Evolutionary conservation across 2,113 vertebrate genomes (phyloP), one percentile per base, ranked within the genome.

Genomic region (Bos javanicus): DNA sequence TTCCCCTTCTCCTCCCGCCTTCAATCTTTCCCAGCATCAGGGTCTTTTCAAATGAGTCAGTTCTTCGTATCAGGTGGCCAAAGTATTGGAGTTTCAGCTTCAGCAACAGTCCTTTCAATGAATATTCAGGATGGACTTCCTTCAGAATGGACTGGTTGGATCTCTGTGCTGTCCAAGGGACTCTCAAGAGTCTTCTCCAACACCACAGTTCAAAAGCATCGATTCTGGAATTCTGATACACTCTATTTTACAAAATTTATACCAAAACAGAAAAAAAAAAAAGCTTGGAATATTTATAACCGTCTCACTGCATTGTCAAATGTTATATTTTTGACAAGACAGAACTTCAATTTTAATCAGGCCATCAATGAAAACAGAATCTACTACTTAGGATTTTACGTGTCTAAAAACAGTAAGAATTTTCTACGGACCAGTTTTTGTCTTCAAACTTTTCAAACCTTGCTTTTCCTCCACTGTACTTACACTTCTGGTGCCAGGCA

Each of bases 231-330:
- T 59, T 83, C 81, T 84, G 30, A 87, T 15, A 81, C 83, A 39
- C 64, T 92, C 25, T 39, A 59, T 46, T 48, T 52, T 21, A 91
- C 7, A 30, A 56, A 88, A 93, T 96, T 71, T 36, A n/a, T 21
- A 30, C 59, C n/a, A 8, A 80, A 80, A 52, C 52, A 54, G 30
- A 6, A 39, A 43, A 21, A 43, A 19, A 43, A 46, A 50, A 52
- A 26, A 62, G 17, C 5, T 30, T 76, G 39, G 36, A 25, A 36
- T 25, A 30, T 87, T 80, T 88, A 23, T 26, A 78, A 62, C 48
- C 19, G 8, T n/a, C 26, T 52, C n/a, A 33, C 16, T 85, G 43
- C 36, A 43, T 56, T 59, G 30, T 57, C 60, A 88, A 39, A 28
- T 67, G 23, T 56, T 67, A 19, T 56, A 85, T 54, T 84, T 28